These are phyloP conservation scores for Rhodophaea formosa DNA, from an alignment of 2,888 invertebrate species.

Conservation along the genomic window DNA sequence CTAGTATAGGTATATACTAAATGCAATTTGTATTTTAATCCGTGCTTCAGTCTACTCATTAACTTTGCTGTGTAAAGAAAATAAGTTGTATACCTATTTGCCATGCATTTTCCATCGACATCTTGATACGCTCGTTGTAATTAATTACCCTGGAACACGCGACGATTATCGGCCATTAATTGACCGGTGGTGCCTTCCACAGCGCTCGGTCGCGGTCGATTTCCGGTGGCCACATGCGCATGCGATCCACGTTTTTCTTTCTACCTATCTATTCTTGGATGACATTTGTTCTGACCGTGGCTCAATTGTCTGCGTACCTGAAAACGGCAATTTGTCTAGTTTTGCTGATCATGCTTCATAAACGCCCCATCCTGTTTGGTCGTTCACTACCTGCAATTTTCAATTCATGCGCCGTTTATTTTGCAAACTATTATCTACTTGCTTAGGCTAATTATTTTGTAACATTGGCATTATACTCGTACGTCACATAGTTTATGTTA, in stretches of 20 bases:
- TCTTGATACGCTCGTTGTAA: constrained; percentile 1
- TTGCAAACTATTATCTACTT: constrained; percentile 17
- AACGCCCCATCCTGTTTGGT: constrained; percentile 58
- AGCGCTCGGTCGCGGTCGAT: constrained; percentile 20
- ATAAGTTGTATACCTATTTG: neutral
- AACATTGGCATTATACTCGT: no score
- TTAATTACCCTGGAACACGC: constrained; percentile 8
- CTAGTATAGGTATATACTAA: no score
- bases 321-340: constrained; percentile 53
- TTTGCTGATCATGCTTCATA: constrained; percentile 56
- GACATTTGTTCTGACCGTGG: constrained; percentile 33
- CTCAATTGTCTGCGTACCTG: constrained; percentile 36
- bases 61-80: neutral
- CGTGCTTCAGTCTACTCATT: no score
- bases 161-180: neutral
- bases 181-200: neutral
- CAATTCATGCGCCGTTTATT: constrained; percentile 35
- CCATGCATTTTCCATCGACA: neutral
- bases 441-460: neutral
- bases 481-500: no score
- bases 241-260: constrained; percentile 31
- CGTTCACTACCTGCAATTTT: constrained; percentile 41
- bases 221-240: constrained; percentile 30
- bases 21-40: no score
- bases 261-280: constrained; percentile 42